Evolutionary conservation across 1,140 invertebrate species (phyloP), one percentile per base, ranked within the genome.

Genomic region (Cotesia chilonis): DNA sequence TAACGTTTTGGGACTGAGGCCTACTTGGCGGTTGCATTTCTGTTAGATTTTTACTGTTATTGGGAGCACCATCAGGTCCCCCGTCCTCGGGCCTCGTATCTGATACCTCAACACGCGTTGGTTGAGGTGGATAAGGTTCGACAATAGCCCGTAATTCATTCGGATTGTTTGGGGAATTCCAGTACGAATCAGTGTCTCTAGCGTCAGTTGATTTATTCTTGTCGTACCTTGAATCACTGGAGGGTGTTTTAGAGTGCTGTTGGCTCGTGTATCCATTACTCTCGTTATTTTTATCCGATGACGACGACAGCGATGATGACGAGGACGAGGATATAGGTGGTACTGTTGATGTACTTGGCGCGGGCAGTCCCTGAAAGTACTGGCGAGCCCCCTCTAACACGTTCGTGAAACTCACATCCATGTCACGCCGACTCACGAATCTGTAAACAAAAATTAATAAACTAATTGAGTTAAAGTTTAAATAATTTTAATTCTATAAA

Each of bases 361-460:
- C 89, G 70, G 92, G 92, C 81, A 93, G 85, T 82, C 92, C 92
- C 89, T 93, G 91, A 87, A 93, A 93, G 88, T 92, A 93, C 88
- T 92, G 92, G 81, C 92, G 91, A 84, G 91, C 91, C 85, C 91
- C 92, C 90, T 93, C 92, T 89, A 93, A 88, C 88, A 92, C 91
- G 89, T 93, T 92, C 82, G 90, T 91, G 84, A 92, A 92, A 87
- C 90, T 91, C 83, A 90, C 90, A 90, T 93, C 92, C 92, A 93
- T 93, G 85, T 88, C 89, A 87, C 86, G 86, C 87, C 87, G 84
- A 83, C 83, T 78, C 66, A 81, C 82, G 80, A 70, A 82, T 84
- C 84, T 85, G 79, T 3, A 84, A 82, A 9, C 14, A 68, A 55
- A 65, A 59, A 72, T 71, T 72, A 70, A 75, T 10, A 60, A 66